Evolutionary conservation across 2,113 vertebrate genomes (phyloP), one percentile per base, ranked within the genome.

Genomic region (Conger conger): DNA sequence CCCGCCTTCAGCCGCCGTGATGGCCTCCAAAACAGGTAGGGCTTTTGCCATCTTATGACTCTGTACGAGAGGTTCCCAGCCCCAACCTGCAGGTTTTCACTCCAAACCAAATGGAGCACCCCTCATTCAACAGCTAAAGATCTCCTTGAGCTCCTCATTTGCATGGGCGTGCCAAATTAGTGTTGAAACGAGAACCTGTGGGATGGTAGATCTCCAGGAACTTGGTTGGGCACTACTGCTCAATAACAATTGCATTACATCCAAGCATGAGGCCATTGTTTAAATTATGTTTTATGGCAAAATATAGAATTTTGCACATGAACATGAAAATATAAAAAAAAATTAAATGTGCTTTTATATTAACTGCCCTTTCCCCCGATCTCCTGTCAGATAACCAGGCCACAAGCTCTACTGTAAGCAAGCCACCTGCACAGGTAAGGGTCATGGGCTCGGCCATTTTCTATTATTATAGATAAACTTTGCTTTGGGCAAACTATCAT

Each of bases 11-110:
- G 93, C 93, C 35, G 93, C 90, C 0, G 94, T 94, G 35, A 88
- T 95, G 87, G 93, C 94, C 73, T 94, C 95, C 40, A 96, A 96
- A 91, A 96, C 94, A 86, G 95, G 95, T 95, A 84, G 9, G 36
- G 45, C 30, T n/a, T n/a, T n/a, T n/a, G n/a, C 3, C 82, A 23
- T 5, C 15, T n/a, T 45, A 4, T 73, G 13, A n/a, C 1, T 20
- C 18, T 35, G 5, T 7, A 76, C 9, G n/a, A 30, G 68, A 30
- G 23, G 23, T 23, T 76, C 68, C 9, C 27, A 11, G 60, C 60
- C 60, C 60, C 5, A n/a, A n/a, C n/a, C n/a, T n/a, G n/a, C n/a
- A n/a, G n/a, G n/a, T n/a, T n/a, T n/a, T n/a, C n/a, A 17, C 0
- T 63, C 27, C 60, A 16, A 17, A 5, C 27, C 17, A 16, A 63